Percentiles rank a stretch among this genome's conserved stretches.
Conservation (phyloP, 2,888 invertebrate genomes). For the Pristionchus mayeri region DNA sequence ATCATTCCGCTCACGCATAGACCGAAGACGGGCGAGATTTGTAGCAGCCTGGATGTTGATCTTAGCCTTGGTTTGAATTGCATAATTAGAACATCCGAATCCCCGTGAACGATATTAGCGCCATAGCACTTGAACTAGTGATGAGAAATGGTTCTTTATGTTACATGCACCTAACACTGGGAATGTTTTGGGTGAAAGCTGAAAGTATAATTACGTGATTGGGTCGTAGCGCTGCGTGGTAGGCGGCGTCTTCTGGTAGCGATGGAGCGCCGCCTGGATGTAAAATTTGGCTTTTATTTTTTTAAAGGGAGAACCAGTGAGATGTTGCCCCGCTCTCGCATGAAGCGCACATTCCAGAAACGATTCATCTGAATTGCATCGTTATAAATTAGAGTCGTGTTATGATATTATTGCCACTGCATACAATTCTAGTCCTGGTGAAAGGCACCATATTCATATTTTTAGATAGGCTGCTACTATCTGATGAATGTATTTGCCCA, state of each 20-base stretch:
- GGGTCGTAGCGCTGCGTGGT: not conserved
- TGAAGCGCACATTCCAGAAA: conserved; percentile 32
- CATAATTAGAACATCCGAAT: no score
- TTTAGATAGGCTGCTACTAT: no score
- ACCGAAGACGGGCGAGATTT: conserved; percentile 21
- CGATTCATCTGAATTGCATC: not conserved
- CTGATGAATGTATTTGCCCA: no score
- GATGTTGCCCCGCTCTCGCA: conserved; percentile 18
- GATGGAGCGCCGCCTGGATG: not conserved
- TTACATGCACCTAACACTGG: no score
- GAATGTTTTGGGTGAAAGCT: no score
- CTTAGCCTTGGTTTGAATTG: not conserved
- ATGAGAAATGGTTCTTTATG: not conserved
- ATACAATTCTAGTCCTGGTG: no score
- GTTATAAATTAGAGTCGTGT: no score
- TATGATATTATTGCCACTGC: no score
- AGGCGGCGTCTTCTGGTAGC: not conserved
- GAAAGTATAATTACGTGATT: not conserved
- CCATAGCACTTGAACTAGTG: no score
- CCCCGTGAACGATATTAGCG: no score
- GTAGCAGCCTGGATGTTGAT: not conserved
- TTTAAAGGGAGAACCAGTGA: not conserved
- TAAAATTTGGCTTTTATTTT: not conserved
- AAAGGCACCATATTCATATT: not conserved
- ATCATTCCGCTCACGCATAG: not conserved